Evolutionary conservation across 2,113 vertebrate genomes (phyloP).

Genomic region (Fregata magnificens): DNA sequence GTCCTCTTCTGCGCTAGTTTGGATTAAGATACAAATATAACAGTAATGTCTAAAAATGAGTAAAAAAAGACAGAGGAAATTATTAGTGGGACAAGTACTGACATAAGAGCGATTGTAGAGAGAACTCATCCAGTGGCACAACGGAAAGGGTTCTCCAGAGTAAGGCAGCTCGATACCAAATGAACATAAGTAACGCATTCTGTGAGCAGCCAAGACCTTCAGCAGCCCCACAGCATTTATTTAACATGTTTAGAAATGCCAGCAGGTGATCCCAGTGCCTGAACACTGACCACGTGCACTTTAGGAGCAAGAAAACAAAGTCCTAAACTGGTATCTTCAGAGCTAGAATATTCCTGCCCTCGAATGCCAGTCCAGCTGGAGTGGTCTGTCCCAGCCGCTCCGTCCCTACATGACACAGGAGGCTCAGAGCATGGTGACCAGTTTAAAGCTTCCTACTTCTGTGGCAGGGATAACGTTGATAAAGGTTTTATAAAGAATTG

Average conservation of each 20-base stretch:
- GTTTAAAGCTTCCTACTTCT: constrained; percentile 86
- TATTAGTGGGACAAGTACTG: neutral
- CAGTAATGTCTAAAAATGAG: neutral
- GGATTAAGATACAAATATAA: neutral
- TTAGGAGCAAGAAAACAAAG: neutral
- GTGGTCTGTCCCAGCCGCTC: neutral
- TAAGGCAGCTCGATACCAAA: neutral
- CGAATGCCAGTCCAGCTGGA: neutral
- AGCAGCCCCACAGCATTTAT: neutral
- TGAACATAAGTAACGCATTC: neutral
- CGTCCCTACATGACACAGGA: rapidly evolving
- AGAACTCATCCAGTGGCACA: neutral
- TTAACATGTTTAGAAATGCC: neutral
- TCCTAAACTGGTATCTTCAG: neutral
- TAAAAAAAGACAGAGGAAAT: neutral
- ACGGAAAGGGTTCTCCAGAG: neutral
- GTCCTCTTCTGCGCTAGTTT: neutral
- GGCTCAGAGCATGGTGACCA: constrained; percentile 86
- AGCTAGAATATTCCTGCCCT: neutral
- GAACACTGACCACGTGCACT: neutral
- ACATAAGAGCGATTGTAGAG: neutral
- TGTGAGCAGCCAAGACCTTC: neutral
- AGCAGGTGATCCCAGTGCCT: neutral
- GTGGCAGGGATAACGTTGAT: constrained; percentile 84
- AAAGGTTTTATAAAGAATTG: constrained; percentile 94